phyloP scores from a whole-genome alignment of 2,113 vertebrate species.

The Echinops telfairi region DNA sequence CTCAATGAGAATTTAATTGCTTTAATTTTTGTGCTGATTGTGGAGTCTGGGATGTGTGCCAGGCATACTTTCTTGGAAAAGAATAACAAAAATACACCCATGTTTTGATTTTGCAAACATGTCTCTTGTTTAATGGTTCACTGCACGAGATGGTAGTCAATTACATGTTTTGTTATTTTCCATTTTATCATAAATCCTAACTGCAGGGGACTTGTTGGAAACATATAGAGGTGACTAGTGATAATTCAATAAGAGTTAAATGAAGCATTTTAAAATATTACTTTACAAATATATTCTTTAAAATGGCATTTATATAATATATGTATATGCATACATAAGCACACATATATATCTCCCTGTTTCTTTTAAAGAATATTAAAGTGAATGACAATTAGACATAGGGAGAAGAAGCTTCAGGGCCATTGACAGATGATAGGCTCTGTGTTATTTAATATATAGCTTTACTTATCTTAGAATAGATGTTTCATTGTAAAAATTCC shows the following conservation, averaged over 20 bases:
- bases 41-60: slow-evolving; percentile 71
- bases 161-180: slow-evolving; percentile 55
- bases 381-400: slow-evolving; percentile 18
- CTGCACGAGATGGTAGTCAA: slow-evolving; percentile 27
- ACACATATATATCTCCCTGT: background rate
- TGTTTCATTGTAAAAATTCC: background rate
- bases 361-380: background rate
- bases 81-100: slow-evolving; percentile 73
- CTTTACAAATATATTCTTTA: slow-evolving; percentile 15
- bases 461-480: slow-evolving; percentile 57
- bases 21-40: slow-evolving; percentile 74
- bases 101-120: slow-evolving; percentile 73
- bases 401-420: background rate
- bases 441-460: slow-evolving; percentile 48
- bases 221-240: background rate
- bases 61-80: slow-evolving; percentile 76
- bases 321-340: background rate
- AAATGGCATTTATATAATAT: background rate
- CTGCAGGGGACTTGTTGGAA: background rate
- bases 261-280: slow-evolving; percentile 28
- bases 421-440: background rate
- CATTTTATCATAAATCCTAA: slow-evolving; percentile 67
- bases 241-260: slow-evolving; percentile 45
- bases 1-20: slow-evolving; percentile 75
- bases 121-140: slow-evolving; percentile 58